phyloP scores from a whole-genome alignment of 2,797 vertebrate species.

The Hippopotamyrus pictus region DNA sequence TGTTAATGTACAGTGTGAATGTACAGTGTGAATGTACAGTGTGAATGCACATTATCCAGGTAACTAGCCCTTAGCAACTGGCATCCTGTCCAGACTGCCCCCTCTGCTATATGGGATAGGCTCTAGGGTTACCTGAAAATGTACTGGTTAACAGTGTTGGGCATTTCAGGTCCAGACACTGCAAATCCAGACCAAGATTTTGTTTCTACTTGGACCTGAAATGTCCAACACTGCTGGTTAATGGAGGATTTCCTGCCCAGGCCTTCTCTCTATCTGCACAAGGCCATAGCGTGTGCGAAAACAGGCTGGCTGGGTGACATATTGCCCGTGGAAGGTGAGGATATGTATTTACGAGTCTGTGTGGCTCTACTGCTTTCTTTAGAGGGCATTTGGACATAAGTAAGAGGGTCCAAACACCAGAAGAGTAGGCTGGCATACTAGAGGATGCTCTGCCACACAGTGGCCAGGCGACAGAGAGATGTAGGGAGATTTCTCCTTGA shows the following conservation, averaged over 20 bases:
- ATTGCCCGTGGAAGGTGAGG: background rate
- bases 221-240: background rate
- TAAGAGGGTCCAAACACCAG: background rate
- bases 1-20: background rate
- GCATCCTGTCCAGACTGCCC: background rate
- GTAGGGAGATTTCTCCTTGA: background rate
- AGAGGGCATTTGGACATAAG: conserved; percentile 21
- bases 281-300: conserved; percentile 29
- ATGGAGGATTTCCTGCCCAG: conserved; percentile 29
- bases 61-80: conserved; percentile 26
- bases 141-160: background rate
- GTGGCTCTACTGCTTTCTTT: conserved; percentile 30
- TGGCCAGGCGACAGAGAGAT: background rate
- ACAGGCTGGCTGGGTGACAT: conserved; percentile 22
- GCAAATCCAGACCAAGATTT: background rate
- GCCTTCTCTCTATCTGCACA: conserved; percentile 31
- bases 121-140: background rate
- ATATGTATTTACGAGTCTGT: conserved; percentile 22
- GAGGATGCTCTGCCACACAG: background rate
- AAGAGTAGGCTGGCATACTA: background rate
- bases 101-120: background rate
- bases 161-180: background rate
- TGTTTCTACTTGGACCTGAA: background rate
- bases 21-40: background rate
- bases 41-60: conserved; percentile 17